A percentile compares a stretch with the other conserved stretches of the same genome.
Evolutionary conservation across 2,888 invertebrate species (phyloP).

Genomic region (Dichetophora obliterata): DNA sequence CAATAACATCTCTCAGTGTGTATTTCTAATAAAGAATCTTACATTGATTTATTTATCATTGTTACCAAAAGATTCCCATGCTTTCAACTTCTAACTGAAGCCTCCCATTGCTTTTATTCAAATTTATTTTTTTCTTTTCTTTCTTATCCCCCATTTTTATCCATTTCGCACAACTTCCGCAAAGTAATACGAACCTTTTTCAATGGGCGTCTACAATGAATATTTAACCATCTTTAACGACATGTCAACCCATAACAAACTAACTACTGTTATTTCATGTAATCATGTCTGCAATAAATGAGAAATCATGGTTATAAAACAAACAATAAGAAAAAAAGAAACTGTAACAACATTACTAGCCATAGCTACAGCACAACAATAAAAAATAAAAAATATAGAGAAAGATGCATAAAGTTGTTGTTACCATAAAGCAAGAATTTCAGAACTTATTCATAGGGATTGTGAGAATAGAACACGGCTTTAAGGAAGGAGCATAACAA

Average conservation of each 20-base stretch:
- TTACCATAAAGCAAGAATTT: background rate
- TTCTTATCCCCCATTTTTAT: background rate
- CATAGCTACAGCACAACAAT: background rate
- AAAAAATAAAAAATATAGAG: background rate
- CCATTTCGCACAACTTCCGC: background rate
- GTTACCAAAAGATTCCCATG: no score
- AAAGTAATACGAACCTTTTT: conserved; percentile 12
- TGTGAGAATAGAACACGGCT: background rate
- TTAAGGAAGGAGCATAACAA: background rate
- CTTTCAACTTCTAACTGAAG: background rate
- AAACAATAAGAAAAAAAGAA: background rate
- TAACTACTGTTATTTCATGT: background rate
- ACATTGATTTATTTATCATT: no score
- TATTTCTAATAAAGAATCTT: no score
- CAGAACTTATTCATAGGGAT: background rate
- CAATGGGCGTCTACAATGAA: conserved; percentile 14
- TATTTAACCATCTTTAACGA: conserved; percentile 8
- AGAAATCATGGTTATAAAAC: background rate
- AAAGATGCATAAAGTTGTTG: background rate
- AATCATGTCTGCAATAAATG: conserved; percentile 17
- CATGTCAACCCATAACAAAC: conserved; percentile 13
- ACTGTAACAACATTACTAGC: no score
- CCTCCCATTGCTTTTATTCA: background rate
- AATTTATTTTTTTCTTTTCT: background rate
- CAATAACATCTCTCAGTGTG: no score